Base-by-base conservation (phyloP, 2,797 vertebrate genomes). In the Scolopax rusticola region DNA sequence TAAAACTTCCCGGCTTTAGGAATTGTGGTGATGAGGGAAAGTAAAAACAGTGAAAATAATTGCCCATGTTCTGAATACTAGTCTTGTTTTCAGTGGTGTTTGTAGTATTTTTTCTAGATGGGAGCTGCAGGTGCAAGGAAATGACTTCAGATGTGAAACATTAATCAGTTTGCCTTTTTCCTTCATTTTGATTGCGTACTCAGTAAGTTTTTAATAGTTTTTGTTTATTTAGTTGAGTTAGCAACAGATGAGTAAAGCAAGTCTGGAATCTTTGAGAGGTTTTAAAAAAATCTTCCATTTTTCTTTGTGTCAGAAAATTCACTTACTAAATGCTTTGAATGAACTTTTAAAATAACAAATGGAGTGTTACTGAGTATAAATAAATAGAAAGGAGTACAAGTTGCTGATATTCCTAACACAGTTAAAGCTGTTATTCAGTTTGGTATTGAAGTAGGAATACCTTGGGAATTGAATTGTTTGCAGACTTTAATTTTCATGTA, bases 111-210 rank as follows among this genome's bases (percentile, higher is more conserved):
- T 97, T 93, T 90, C 76, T 92, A 57, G 86, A 92, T 95, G 71
- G 80, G 50, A 94, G 78, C 84, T 93, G 90, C 95, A 97, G 97
- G 89, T 98, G 89, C 93, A 95, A 96, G 96, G 97, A 98, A 98
- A 97, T 97, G 54, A 95, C 97, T 97, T 97, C 96, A 98, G 77
- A 95, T 96, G 86, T 96, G 95, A 97, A 94, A 89, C 81, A 95
- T 95, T 89, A 96, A 96, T 97, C 91, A 95, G 9, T 92, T 95
- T 93, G 69, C 93, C 69, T 84, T 92, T 89, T 85, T 45, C n/a
- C 73, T 93, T 90, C 70, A 54, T 96, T 97, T 97, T 90, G 83
- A 84, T 92, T 95, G 65, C 54, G 5, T 45, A 51, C 47, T 90
- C 27, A 36, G 64, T 91, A 86, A 86, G 48, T 96, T 97, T 97